Evolutionary conservation across 2,797 vertebrate genomes (phyloP).

Genomic region (Smutsia temminckii): DNA sequence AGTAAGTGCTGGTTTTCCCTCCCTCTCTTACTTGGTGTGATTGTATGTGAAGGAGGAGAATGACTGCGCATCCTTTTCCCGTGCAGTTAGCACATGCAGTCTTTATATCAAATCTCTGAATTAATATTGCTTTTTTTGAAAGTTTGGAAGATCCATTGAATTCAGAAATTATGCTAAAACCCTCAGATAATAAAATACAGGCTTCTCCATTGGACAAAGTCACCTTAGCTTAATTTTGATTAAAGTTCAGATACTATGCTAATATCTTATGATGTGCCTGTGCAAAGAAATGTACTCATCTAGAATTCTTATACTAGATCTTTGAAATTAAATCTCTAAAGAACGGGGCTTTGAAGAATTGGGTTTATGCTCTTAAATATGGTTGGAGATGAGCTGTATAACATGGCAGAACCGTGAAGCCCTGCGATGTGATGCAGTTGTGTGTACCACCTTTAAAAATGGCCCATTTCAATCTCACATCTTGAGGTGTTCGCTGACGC

Average conservation of each 20-base stretch:
- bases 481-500: not conserved
- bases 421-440: fast-evolving
- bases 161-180: not conserved
- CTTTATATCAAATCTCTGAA: not conserved
- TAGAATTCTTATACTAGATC: not conserved
- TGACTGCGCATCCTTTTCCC: not conserved
- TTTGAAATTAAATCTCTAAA: not conserved
- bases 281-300: not conserved
- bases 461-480: not conserved
- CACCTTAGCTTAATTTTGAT: not conserved
- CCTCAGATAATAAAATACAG: not conserved
- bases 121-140: not conserved
- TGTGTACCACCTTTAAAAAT: not conserved
- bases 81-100: not conserved
- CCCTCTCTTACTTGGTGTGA: not conserved
- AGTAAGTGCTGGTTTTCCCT: too few relatives aligned
- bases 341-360: not conserved
- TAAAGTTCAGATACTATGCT: not conserved
- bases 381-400: not conserved
- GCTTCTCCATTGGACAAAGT: not conserved
- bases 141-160: not conserved
- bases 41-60: not conserved
- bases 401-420: not conserved
- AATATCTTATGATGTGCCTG: not conserved
- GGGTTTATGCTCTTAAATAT: not conserved